Evolutionary conservation across 1,140 invertebrate species (phyloP).

Genomic region (Drosophila ercepeae): DNA sequence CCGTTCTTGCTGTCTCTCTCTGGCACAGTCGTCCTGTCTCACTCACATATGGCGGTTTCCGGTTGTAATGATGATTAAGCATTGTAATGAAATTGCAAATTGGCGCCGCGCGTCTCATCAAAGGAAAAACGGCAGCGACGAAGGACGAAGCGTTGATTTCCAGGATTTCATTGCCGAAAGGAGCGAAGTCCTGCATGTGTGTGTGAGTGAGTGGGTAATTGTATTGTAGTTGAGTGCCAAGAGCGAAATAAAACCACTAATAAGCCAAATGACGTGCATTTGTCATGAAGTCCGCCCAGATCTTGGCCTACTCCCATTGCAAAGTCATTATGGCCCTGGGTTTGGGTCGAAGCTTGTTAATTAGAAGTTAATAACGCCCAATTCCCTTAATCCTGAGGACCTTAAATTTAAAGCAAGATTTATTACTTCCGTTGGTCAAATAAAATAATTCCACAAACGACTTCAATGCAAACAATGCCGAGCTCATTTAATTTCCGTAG

Average conservation of each 20-base stretch:
- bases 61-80: constrained; percentile 76
- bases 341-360: background rate
- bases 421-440: background rate
- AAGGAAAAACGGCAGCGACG: constrained; percentile 15
- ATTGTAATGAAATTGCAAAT: constrained; percentile 81
- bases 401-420: background rate
- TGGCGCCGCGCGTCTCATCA: constrained; percentile 52
- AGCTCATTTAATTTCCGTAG: constrained; percentile 65
- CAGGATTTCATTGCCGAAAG: constrained; percentile 56
- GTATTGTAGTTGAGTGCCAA: constrained; percentile 77
- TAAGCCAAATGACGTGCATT: constrained; percentile 77
- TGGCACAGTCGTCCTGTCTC: constrained; percentile 10
- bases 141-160: constrained; percentile 50
- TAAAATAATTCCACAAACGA: constrained; percentile 11
- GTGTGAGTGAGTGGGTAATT: constrained; percentile 43
- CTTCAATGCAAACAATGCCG: constrained; percentile 40
- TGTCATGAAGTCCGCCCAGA: constrained; percentile 47
- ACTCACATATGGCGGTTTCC: constrained; percentile 29
- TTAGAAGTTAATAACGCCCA: constrained; percentile 7
- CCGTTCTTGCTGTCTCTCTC: background rate
- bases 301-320: constrained; percentile 1
- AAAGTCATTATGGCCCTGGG: background rate
- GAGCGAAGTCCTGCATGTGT: constrained; percentile 16
- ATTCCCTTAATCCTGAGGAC: background rate
- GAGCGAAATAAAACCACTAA: constrained; percentile 74